Evolutionary conservation across 2,797 vertebrate species (phyloP).

Genomic region (Antennarius maculatus): DNA sequence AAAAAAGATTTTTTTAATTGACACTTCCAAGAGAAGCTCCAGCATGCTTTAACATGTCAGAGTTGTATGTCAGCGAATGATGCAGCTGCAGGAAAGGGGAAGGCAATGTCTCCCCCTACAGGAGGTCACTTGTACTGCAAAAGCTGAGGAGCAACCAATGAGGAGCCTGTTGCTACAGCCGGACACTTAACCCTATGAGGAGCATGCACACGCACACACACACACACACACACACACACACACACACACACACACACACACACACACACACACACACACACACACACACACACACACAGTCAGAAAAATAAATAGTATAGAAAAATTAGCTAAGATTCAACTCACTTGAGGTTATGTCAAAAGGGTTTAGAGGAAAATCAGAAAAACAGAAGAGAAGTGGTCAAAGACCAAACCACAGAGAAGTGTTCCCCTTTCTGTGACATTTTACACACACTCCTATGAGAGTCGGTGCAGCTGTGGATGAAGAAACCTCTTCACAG

Average conservation of each 20-base stretch:
- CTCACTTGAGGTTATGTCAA: no score
- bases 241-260: no score
- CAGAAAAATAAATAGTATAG: no score
- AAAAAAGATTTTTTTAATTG: background rate
- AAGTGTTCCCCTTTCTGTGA: background rate
- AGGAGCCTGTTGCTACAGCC: constrained; percentile 67
- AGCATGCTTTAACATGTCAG: constrained; percentile 12
- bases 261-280: no score
- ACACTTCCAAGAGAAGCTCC: background rate
- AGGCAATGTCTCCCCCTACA: constrained; percentile 74
- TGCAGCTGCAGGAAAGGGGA: constrained; percentile 10
- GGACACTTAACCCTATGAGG: constrained; percentile 61
- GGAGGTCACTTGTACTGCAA: constrained; percentile 50
- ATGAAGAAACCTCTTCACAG: no score
- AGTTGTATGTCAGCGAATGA: constrained; percentile 1
- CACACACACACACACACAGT: no score
- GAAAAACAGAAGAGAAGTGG: no score
- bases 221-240: no score
- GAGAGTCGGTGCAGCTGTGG: no score
- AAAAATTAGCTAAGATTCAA: no score
- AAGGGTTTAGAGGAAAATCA: no score
- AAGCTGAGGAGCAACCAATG: constrained; percentile 62
- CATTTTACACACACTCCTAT: background rate
- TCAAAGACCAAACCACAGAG: background rate
- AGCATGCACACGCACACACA: background rate